Conservation (phyloP, 92 coral and sea anemone species). For the Palythoa grandis region DNA sequence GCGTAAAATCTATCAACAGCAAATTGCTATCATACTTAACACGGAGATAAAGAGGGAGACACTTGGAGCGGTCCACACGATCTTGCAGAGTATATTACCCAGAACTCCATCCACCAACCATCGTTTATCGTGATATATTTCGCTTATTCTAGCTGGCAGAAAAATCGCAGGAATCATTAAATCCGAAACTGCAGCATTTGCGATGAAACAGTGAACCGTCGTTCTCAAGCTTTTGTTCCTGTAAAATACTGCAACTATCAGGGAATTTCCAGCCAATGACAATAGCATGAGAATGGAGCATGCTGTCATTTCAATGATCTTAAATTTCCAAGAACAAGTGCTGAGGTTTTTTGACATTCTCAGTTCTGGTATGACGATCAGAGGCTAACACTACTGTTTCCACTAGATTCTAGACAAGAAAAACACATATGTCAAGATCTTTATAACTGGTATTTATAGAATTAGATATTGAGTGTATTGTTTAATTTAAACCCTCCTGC, state of each 20-base stretch:
- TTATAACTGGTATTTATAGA: no score
- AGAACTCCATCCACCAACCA: conserved; percentile 4
- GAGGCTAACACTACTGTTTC: no score
- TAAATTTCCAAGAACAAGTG: background rate
- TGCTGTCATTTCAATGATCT: background rate
- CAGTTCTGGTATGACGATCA: no score
- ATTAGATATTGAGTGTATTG: no score
- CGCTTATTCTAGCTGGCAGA: background rate
- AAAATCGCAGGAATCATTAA: background rate
- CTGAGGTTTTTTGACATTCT: no score
- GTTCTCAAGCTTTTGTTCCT: background rate
- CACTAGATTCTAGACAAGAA: no score
- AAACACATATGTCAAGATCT: no score
- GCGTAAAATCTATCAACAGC: background rate
- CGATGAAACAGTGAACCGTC: background rate
- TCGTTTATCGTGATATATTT: background rate
- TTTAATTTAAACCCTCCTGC: no score
- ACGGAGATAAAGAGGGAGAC: background rate
- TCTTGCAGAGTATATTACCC: background rate
- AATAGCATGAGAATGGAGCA: background rate
- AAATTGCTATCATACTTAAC: background rate
- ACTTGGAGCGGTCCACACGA: background rate
- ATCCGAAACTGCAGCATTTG: background rate
- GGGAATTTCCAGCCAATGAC: background rate
- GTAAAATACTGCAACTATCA: background rate